Percentiles rank a stretch among this genome's conserved stretches.
phyloP scores from a whole-genome alignment of 2,888 invertebrate genomes.

The Lasioglossum pauxillum region DNA sequence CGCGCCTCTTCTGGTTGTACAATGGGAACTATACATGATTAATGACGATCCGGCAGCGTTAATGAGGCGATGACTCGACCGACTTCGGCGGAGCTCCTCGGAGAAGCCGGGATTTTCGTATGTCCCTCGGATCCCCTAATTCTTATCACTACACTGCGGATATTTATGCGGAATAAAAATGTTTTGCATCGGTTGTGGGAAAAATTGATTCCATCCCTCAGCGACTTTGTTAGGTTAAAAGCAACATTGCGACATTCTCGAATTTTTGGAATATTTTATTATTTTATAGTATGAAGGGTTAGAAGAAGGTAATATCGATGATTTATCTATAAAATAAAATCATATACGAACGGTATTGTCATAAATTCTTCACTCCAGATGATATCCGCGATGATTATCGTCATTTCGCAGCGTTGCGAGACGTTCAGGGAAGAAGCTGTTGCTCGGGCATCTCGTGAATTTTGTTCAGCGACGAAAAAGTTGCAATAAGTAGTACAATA shows the following conservation, averaged over 20 bases:
- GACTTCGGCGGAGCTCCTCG: constrained; percentile 81
- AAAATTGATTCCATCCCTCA: no score
- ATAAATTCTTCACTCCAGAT: background rate
- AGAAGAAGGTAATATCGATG: no score
- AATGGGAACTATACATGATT: constrained; percentile 79
- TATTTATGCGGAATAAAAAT: background rate
- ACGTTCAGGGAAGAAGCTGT: background rate
- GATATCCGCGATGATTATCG: background rate
- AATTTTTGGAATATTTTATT: no score
- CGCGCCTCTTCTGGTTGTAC: constrained; percentile 53
- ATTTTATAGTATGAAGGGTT: no score
- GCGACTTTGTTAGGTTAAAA: no score
- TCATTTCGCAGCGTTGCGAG: background rate
- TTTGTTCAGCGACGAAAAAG: background rate
- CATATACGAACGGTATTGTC: background rate
- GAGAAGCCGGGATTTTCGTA: constrained; percentile 47
- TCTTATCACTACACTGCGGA: background rate
- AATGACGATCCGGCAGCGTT: constrained; percentile 82
- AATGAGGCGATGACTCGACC: constrained; percentile 83
- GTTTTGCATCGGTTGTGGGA: no score
- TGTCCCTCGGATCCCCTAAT: background rate
- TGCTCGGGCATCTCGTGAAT: no score
- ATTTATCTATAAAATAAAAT: background rate
- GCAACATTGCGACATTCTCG: no score
- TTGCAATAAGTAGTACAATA: background rate